Evolutionary conservation across 2,888 invertebrate genomes (phyloP).

Genomic region (Drosophila vallismaia): DNA sequence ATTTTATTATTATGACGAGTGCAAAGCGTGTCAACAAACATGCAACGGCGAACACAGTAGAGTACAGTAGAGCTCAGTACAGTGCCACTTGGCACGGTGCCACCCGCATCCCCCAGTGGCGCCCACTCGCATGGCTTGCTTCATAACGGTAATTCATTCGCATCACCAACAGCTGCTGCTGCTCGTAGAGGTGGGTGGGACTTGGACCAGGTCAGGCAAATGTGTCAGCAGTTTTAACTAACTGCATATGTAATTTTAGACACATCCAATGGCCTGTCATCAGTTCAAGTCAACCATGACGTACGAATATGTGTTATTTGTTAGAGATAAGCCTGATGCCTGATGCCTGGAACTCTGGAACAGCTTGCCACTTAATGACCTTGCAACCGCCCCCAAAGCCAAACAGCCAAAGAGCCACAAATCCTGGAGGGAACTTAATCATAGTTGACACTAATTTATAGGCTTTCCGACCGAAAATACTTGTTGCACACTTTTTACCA

Average conservation of each 20-base stretch:
- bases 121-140: conserved; percentile 43
- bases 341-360: conserved; percentile 17
- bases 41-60: conserved; percentile 52
- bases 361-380: conserved; percentile 29
- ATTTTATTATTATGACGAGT: conserved; percentile 70
- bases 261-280: conserved; percentile 59
- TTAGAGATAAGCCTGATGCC: conserved; percentile 34
- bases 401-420: conserved; percentile 23
- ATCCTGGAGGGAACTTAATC: conserved; percentile 35
- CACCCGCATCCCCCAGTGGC: conserved; percentile 5
- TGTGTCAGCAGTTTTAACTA: conserved; percentile 52
- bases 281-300: conserved; percentile 52
- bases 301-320: conserved; percentile 61
- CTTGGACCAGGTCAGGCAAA: conserved; percentile 27
- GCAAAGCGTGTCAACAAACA: conserved; percentile 64
- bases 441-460: conserved; percentile 53
- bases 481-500: conserved; percentile 27
- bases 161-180: conserved; percentile 46
- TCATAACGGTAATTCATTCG: conserved; percentile 59
- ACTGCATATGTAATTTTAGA: conserved; percentile 60
- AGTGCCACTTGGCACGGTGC: conserved; percentile 5
- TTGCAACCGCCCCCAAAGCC: conserved; percentile 22
- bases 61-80: conserved; percentile 10
- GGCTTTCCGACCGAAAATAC: conserved; percentile 32
- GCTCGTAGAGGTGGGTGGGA: conserved; percentile 2